A percentile compares a stretch with the other conserved stretches of the same genome.
Evolutionary conservation across 2,888 invertebrate species (phyloP).

Genomic region (Elgonia sp.): DNA sequence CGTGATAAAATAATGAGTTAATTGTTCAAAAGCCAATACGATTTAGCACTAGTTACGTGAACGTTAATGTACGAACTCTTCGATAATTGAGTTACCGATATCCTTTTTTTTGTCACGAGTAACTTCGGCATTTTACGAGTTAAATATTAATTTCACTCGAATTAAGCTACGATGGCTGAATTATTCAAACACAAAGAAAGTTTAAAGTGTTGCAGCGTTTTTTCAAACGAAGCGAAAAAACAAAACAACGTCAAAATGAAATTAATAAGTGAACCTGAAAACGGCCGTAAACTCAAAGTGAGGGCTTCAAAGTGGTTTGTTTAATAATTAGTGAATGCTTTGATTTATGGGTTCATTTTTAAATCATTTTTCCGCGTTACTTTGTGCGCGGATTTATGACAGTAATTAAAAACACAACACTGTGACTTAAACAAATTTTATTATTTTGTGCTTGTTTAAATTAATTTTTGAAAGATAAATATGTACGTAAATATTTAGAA

Average conservation of each 20-base stretch:
- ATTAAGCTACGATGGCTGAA: constrained; percentile 12
- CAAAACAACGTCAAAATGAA: not conserved
- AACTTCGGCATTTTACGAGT: constrained; percentile 10
- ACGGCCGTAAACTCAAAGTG: not conserved
- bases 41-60: not conserved
- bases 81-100: constrained; percentile 22
- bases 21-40: constrained; percentile 32
- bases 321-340: constrained; percentile 21
- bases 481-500: not conserved
- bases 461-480: not conserved
- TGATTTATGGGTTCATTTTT: constrained; percentile 20
- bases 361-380: not conserved
- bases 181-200: constrained; percentile 23
- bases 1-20: constrained; percentile 18
- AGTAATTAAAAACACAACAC: constrained; percentile 1
- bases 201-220: not conserved
- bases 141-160: constrained; percentile 13
- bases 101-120: not conserved
- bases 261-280: not conserved
- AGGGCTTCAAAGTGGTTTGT: constrained; percentile 17
- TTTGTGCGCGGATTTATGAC: constrained; percentile 1
- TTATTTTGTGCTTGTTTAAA: not conserved
- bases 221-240: constrained; percentile 8
- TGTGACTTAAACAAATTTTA: not conserved
- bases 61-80: constrained; percentile 20